phyloP scores from a whole-genome alignment of 1,140 invertebrate species.

The Ceratosolen fusciceps region DNA sequence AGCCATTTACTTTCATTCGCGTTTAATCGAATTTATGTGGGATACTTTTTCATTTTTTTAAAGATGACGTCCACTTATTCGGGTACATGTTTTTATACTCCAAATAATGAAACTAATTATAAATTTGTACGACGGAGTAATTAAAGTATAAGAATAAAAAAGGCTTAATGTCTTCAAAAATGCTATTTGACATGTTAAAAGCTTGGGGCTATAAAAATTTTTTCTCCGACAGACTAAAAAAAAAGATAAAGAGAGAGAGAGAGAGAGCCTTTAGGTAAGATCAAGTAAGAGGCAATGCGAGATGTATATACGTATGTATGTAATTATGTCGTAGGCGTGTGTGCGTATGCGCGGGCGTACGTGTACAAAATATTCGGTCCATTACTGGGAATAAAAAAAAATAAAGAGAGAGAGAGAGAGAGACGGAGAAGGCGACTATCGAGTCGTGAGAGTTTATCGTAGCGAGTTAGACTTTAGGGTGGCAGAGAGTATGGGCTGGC shows the following conservation, averaged over 20 bases:
- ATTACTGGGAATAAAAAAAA: no score
- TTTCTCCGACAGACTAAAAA: not conserved
- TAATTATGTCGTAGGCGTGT: no score
- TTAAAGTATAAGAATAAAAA: not conserved
- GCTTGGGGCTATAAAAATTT: no score
- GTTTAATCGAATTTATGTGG: not conserved
- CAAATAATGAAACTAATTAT: not conserved
- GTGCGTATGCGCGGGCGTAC: no score
- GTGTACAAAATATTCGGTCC: not conserved
- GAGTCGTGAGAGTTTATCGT: slow-evolving; percentile 58
- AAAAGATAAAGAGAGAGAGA: not conserved
- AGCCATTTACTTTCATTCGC: not conserved
- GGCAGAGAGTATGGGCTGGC: slow-evolving; percentile 52
- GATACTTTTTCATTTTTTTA: not conserved
- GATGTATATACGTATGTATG: no score
- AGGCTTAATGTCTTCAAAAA: not conserved
- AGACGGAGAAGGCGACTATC: not conserved
- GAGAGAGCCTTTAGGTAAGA: not conserved
- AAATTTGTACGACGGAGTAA: not conserved
- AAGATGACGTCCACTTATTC: not conserved
- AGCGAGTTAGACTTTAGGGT: slow-evolving; percentile 55
- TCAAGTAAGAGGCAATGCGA: not conserved
- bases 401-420: no score
- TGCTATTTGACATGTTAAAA: not conserved
- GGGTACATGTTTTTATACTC: not conserved